These are phyloP conservation scores for Drosophila paranaensis DNA, from an alignment of 2,888 invertebrate species.

Conservation along the genomic window DNA sequence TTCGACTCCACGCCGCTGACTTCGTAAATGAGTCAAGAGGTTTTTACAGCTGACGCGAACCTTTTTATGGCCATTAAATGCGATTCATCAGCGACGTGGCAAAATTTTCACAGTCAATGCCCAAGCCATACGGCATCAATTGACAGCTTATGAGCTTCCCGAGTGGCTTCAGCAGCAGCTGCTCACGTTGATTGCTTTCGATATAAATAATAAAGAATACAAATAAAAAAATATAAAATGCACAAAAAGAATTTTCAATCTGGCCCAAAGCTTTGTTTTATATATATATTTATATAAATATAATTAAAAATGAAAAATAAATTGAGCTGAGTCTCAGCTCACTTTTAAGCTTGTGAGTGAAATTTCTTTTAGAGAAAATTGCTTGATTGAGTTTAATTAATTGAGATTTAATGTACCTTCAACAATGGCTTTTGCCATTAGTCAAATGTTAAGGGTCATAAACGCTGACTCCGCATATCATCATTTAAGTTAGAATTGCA, in stretches of 20 bases:
- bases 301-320: too few relatives aligned
- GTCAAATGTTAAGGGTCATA: background rate
- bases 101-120: slow-evolving; percentile 28
- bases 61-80: slow-evolving; percentile 36
- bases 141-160: slow-evolving; percentile 19
- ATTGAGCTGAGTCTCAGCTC: background rate
- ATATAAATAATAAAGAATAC: background rate
- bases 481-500: background rate
- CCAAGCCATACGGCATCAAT: slow-evolving; percentile 22
- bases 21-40: slow-evolving; percentile 44
- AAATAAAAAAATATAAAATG: background rate
- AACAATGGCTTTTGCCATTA: background rate
- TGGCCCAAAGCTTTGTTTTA: background rate
- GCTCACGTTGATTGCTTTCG: slow-evolving; percentile 16
- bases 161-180: background rate
- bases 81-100: slow-evolving; percentile 39
- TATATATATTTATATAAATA: too few relatives aligned
- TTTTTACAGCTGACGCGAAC: slow-evolving; percentile 17
- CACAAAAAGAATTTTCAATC: background rate
- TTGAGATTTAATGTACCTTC: background rate
- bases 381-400: background rate
- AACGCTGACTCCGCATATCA: background rate
- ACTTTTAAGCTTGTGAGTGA: background rate
- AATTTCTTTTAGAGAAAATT: background rate
- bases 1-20: background rate